Conservation (phyloP, 1,140 invertebrate species). For the Arion vulgaris region DNA sequence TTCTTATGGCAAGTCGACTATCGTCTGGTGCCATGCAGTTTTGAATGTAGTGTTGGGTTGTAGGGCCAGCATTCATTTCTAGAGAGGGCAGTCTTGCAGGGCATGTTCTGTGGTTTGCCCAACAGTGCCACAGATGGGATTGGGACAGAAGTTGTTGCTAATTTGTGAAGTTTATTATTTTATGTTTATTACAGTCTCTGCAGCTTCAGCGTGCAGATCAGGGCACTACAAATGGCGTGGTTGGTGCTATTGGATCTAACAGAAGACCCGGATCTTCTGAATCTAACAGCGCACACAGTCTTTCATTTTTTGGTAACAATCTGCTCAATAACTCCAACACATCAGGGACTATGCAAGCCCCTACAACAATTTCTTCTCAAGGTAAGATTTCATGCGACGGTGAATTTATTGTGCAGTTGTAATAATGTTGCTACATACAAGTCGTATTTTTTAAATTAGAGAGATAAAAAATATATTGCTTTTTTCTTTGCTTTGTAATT, state of each 20-base stretch:
- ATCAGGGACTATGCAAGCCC: neutral
- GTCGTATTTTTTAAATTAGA: too few relatives aligned
- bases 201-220: conserved; percentile 33
- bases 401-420: too few relatives aligned
- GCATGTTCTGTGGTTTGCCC: too few relatives aligned
- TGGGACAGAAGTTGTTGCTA: neutral
- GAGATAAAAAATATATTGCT: too few relatives aligned
- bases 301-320: conserved; percentile 65
- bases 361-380: neutral
- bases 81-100: too few relatives aligned
- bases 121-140: too few relatives aligned
- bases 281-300: conserved; percentile 56
- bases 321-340: neutral
- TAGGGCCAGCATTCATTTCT: too few relatives aligned
- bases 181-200: neutral
- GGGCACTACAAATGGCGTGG: conserved; percentile 24
- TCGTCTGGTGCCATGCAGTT: too few relatives aligned
- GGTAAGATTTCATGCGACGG: neutral
- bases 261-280: conserved; percentile 38
- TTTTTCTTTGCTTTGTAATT: too few relatives aligned
- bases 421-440: too few relatives aligned
- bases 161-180: neutral
- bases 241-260: conserved; percentile 44
- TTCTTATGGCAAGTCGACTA: too few relatives aligned
- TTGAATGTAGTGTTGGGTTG: too few relatives aligned